Conservation (phyloP, 30 jellyfish, hydroid and myxozoan genomes). For the Cassiopea andromeda region DNA sequence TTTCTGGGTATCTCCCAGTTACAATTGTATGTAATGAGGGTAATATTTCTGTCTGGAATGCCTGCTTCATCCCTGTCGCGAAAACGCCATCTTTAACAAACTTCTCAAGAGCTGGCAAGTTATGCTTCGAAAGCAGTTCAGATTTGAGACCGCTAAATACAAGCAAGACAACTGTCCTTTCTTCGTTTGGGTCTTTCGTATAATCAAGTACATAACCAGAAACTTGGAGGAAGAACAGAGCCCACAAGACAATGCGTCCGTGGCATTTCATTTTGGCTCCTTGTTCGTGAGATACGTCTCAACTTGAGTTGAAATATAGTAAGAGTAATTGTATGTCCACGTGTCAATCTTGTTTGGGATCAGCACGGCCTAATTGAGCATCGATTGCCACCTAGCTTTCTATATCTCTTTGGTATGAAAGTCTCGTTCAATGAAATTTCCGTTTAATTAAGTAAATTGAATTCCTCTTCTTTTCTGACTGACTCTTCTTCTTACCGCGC, state of each 20-base stretch:
- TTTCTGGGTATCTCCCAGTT: slow-evolving; percentile 89
- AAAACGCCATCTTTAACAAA: slow-evolving; percentile 79
- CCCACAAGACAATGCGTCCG: not conserved
- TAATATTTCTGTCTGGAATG: slow-evolving; percentile 91
- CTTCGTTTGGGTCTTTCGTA: slow-evolving; percentile 75
- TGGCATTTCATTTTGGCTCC: not conserved
- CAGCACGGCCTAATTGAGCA: not conserved
- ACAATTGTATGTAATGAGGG: slow-evolving; percentile 89
- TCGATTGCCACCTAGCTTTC: slow-evolving; percentile 2
- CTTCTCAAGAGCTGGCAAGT: slow-evolving; percentile 65
- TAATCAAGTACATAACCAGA: slow-evolving; percentile 44
- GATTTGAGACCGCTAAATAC: slow-evolving; percentile 94
- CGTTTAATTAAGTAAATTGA: too few relatives aligned
- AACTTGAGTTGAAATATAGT: not conserved
- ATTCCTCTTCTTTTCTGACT: too few relatives aligned
- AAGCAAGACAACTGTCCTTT: slow-evolving; percentile 70
- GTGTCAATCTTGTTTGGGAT: not conserved
- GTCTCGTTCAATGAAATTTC: too few relatives aligned
- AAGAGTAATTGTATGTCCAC: not conserved
- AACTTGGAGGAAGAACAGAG: slow-evolving; percentile 4
- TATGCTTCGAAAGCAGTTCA: slow-evolving; percentile 37
- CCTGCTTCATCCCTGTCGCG: slow-evolving; percentile 62
- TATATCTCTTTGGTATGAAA: too few relatives aligned
- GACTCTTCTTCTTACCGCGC: not conserved
- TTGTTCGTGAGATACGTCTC: not conserved